Evolutionary conservation across 2,888 invertebrate species (phyloP).

Genomic region (Leptopilina myrica): DNA sequence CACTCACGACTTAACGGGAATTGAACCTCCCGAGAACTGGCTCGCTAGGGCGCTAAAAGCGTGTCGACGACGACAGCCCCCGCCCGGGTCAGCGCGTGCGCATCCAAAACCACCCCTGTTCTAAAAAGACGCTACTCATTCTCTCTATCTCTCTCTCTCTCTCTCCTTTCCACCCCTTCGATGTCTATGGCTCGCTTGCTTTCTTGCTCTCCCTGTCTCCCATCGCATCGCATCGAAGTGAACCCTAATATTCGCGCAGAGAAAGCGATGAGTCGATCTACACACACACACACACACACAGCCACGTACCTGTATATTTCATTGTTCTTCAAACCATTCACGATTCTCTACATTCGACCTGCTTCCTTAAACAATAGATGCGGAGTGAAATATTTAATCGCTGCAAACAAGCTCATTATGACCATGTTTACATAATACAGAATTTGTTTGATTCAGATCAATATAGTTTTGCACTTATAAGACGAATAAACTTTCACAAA

Average conservation of each 20-base stretch:
- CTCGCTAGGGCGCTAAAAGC: slow-evolving; percentile 59
- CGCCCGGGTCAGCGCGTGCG: slow-evolving; percentile 68
- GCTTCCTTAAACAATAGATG: background rate
- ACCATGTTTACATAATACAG: slow-evolving; percentile 1
- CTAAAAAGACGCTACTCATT: slow-evolving; percentile 40
- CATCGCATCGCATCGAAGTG: slow-evolving; percentile 52
- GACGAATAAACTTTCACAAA: background rate
- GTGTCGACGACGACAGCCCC: slow-evolving; percentile 67
- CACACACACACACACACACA: background rate
- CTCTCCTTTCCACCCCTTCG: too few species aligned
- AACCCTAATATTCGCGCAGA: slow-evolving; percentile 60
- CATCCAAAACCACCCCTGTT: slow-evolving; percentile 62
- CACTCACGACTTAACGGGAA: slow-evolving; percentile 58
- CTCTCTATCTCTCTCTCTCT: slow-evolving; percentile 46
- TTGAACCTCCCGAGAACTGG: slow-evolving; percentile 70
- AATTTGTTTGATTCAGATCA: background rate
- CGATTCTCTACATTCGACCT: background rate
- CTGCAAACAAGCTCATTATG: slow-evolving; percentile 4
- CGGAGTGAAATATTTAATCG: background rate
- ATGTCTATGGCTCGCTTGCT: slow-evolving; percentile 19
- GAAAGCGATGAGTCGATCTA: slow-evolving; percentile 25
- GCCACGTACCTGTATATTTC: background rate
- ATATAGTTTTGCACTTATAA: slow-evolving; percentile 2
- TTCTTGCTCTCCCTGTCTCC: slow-evolving; percentile 58
- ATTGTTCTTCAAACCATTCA: background rate